phyloP scores from a whole-genome alignment of 2,113 vertebrate genomes.

The Boleophthalmus pectinirostris region DNA sequence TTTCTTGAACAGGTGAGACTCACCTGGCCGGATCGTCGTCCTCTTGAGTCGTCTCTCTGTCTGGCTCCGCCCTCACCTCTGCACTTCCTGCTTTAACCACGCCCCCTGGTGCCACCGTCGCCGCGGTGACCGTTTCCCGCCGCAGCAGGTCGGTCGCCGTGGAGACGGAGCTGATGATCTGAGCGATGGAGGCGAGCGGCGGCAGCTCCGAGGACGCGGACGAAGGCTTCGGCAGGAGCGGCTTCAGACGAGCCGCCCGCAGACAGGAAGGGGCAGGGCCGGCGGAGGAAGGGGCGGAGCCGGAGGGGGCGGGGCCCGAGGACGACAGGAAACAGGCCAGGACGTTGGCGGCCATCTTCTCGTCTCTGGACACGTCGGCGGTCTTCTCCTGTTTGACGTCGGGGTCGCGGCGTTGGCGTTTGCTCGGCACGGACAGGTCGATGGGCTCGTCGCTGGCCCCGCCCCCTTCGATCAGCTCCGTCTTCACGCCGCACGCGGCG shows the following conservation, averaged over 20 bases:
- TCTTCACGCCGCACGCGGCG: constrained; percentile 80
- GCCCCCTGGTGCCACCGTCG: not conserved
- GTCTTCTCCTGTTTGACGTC: constrained; percentile 74
- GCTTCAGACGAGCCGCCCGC: constrained; percentile 86
- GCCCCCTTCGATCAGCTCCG: constrained; percentile 77
- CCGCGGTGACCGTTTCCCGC: not conserved
- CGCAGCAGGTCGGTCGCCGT: not conserved
- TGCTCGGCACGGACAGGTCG: constrained; percentile 89
- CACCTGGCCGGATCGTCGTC: not conserved
- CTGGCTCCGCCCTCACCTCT: not conserved
- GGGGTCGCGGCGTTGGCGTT: constrained; percentile 63
- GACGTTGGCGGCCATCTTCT: constrained; percentile 34
- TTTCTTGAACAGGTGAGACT: not conserved
- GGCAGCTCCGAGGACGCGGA: constrained; percentile 80
- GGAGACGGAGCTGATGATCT: constrained; percentile 97
- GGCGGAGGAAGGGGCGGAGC: constrained; percentile 66
- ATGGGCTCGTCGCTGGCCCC: constrained; percentile 86
- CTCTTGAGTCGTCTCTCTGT: not conserved
- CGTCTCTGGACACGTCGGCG: constrained; percentile 60
- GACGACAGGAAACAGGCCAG: constrained; percentile 76
- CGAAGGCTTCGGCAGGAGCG: constrained; percentile 91
- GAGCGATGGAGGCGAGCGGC: constrained; percentile 93
- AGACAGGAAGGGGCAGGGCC: constrained; percentile 24
- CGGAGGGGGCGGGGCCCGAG: constrained; percentile 50
- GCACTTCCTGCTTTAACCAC: not conserved